These are phyloP conservation scores for Enteromius anoplus DNA, from an alignment of 2,797 vertebrate species.

Conservation along the genomic window DNA sequence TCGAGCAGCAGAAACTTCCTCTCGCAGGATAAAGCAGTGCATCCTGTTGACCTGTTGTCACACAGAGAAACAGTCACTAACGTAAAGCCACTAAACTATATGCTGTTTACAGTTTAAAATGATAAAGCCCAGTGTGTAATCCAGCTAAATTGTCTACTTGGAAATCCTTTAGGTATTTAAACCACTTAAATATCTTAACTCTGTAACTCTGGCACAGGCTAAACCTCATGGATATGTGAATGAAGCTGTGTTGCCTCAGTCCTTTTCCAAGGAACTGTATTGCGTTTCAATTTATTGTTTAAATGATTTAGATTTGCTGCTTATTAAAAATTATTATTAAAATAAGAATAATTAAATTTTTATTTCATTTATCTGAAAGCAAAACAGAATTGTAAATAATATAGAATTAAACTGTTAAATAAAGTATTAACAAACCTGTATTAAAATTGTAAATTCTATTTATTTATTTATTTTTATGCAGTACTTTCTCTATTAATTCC, in stretches of 20 bases:
- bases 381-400: background rate
- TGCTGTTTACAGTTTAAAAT: constrained; percentile 4
- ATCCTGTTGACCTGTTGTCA: constrained; percentile 45
- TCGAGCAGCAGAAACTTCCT: constrained; percentile 39
- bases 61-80: background rate
- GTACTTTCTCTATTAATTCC: background rate
- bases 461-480: background rate
- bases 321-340: no score
- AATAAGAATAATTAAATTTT: background rate
- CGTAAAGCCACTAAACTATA: background rate
- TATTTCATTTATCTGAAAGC: background rate
- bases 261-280: background rate
- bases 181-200: constrained; percentile 14
- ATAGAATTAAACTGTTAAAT: background rate
- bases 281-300: background rate
- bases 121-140: constrained; percentile 2
- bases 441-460: background rate
- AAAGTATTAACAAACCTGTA: background rate
- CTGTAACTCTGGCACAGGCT: background rate
- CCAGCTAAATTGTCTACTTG: background rate
- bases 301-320: background rate
- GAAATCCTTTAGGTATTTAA: constrained; percentile 12
- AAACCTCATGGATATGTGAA: constrained; percentile 5
- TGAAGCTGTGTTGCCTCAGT: background rate
- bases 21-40: constrained; percentile 8